These are phyloP conservation scores for Podotricha telesiphe DNA, from an alignment of 2,888 invertebrate genomes.

Conservation along the genomic window DNA sequence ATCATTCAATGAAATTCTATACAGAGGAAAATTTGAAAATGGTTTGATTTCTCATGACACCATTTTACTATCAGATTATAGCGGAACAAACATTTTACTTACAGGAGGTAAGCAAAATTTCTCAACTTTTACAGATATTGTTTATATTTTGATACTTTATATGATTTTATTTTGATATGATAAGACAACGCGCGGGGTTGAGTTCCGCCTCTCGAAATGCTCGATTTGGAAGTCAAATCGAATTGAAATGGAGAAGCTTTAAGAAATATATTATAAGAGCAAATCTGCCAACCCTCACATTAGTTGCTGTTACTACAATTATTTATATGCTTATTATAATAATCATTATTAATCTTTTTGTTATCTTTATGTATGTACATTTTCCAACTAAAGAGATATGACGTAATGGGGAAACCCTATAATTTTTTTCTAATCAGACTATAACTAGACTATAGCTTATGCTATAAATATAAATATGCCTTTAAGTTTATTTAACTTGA, in stretches of 20 bases:
- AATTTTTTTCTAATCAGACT: background rate
- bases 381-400: background rate
- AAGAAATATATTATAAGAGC: too few relatives aligned
- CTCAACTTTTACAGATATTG: too few relatives aligned
- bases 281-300: too few relatives aligned
- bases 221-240: too few relatives aligned
- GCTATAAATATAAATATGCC: background rate
- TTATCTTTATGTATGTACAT: background rate
- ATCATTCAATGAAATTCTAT: conserved; percentile 62
- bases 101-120: conserved; percentile 59
- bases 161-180: too few relatives aligned
- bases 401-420: background rate
- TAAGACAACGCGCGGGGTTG: too few relatives aligned
- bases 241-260: too few relatives aligned
- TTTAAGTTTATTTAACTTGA: too few relatives aligned
- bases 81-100: conserved; percentile 54
- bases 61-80: conserved; percentile 57
- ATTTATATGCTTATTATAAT: too few relatives aligned
- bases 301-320: too few relatives aligned
- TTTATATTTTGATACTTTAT: background rate
- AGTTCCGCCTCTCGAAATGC: too few relatives aligned
- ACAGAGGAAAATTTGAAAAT: conserved; percentile 56
- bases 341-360: background rate
- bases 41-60: conserved; percentile 59
- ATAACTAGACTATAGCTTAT: background rate